These are phyloP conservation scores for Novumbra hubbsi DNA, from an alignment of 2,797 vertebrate species.

Conservation along the genomic window DNA sequence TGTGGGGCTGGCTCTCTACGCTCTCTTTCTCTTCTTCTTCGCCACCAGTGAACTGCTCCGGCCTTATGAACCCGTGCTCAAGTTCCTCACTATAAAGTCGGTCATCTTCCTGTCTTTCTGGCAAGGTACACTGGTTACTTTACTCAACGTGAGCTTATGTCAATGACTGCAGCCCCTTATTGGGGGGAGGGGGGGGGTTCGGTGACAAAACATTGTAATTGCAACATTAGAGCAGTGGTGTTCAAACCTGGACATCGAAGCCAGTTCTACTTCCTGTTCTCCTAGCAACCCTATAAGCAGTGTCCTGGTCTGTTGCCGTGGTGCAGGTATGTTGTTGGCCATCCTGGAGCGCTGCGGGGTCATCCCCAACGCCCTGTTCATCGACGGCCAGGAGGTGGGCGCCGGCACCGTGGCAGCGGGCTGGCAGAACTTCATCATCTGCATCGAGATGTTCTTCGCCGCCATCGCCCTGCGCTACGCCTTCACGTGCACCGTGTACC, in stretches of 20 bases:
- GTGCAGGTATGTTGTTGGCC: slow-evolving; percentile 86
- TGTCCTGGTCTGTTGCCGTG: neutral
- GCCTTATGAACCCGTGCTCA: slow-evolving; percentile 89
- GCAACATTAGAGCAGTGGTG: neutral
- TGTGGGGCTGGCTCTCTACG: slow-evolving; percentile 91
- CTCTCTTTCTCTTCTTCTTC: slow-evolving; percentile 93
- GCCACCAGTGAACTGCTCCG: slow-evolving; percentile 89
- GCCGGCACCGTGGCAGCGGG: slow-evolving; percentile 91
- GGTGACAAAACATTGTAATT: neutral
- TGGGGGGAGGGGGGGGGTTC: neutral
- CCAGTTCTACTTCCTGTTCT: no score
- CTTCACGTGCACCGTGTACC: slow-evolving; percentile 88
- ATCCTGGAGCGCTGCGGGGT: slow-evolving; percentile 88
- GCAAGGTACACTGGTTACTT: slow-evolving; percentile 78
- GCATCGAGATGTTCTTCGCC: slow-evolving; percentile 95
- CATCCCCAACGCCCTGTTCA: slow-evolving; percentile 85
- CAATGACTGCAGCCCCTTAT: neutral
- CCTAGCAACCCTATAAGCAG: no score
- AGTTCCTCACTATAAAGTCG: slow-evolving; percentile 96
- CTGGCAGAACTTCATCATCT: slow-evolving; percentile 97
- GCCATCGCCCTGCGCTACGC: slow-evolving; percentile 88
- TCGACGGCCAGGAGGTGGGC: slow-evolving; percentile 81
- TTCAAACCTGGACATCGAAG: no score
- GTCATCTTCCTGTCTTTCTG: slow-evolving; percentile 98
- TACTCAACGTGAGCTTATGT: neutral